Percentiles rank a stretch among this genome's conserved stretches.
These are phyloP conservation scores for Lophura swinhoii DNA, from an alignment of 2,797 vertebrate genomes.

Conservation along the genomic window DNA sequence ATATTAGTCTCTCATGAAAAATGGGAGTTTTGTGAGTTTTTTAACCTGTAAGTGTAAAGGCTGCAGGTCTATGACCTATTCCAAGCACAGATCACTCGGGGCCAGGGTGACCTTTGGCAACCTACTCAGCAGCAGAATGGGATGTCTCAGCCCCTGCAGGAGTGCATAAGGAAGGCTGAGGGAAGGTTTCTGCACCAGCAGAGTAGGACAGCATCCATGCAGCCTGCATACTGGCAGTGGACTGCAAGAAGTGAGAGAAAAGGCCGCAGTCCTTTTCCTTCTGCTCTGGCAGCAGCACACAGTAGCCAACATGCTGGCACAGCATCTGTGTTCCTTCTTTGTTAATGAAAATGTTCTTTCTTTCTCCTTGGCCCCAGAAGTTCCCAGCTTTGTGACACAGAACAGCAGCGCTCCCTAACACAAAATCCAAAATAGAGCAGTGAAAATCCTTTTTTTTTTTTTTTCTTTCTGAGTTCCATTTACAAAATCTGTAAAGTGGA, in stretches of 20 bases:
- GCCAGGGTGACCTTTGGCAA: neutral
- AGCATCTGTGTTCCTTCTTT: neutral
- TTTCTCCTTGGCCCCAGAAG: neutral
- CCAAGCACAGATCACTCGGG: neutral
- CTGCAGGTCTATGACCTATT: neutral
- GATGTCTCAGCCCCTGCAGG: neutral
- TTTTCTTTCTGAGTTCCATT: neutral
- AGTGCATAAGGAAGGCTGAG: neutral
- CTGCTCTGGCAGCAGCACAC: neutral
- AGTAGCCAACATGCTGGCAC: neutral
- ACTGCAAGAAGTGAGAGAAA: neutral
- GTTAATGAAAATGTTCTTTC: neutral
- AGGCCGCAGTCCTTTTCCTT: neutral
- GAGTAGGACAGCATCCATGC: neutral
- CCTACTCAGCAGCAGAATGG: neutral
- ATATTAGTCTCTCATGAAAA: neutral
- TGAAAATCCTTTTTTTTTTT: accelerated
- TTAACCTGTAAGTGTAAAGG: neutral
- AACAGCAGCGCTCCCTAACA: neutral
- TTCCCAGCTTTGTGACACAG: neutral
- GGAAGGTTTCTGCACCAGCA: neutral
- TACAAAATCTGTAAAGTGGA: neutral
- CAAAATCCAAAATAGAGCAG: accelerated
- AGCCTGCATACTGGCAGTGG: neutral
- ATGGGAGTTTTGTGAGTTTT: neutral